These are phyloP conservation scores for Albula glossodonta DNA, from an alignment of 2,113 vertebrate species.

Conservation along the genomic window DNA sequence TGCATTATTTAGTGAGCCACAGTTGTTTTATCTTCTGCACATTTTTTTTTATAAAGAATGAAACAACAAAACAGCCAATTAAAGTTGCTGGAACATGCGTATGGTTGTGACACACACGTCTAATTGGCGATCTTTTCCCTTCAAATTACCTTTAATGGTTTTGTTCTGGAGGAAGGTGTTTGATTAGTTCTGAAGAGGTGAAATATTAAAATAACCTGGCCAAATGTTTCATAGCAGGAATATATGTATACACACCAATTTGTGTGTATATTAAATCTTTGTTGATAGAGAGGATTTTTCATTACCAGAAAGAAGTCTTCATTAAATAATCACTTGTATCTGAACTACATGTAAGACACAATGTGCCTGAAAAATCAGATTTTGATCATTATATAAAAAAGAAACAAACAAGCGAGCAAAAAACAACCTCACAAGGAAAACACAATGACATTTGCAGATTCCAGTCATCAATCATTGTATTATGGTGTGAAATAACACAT, in stretches of 20 bases:
- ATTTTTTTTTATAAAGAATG: not conserved
- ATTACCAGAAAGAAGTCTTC: no score
- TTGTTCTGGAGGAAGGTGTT: not conserved
- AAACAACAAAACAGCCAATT: constrained; percentile 8
- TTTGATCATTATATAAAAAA: no score
- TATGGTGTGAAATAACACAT: not conserved
- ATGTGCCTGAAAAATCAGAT: no score
- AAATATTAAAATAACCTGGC: not conserved
- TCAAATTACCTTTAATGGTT: not conserved
- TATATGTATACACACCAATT: not conserved
- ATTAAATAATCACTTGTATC: no score
- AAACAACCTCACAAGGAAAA: not conserved
- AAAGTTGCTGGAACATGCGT: not conserved
- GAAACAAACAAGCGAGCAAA: not conserved
- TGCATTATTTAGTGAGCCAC: constrained; percentile 13
- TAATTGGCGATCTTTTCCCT: not conserved
- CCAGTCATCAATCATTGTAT: not conserved
- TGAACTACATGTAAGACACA: no score
- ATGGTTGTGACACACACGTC: not conserved
- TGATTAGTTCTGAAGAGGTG: not conserved
- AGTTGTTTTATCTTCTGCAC: not conserved
- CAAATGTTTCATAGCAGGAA: not conserved
- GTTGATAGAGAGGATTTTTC: no score
- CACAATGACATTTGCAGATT: not conserved
- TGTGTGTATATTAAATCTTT: no score